Evolutionary conservation across 2,113 vertebrate genomes (phyloP).

Genomic region (Sylvia atricapilla): DNA sequence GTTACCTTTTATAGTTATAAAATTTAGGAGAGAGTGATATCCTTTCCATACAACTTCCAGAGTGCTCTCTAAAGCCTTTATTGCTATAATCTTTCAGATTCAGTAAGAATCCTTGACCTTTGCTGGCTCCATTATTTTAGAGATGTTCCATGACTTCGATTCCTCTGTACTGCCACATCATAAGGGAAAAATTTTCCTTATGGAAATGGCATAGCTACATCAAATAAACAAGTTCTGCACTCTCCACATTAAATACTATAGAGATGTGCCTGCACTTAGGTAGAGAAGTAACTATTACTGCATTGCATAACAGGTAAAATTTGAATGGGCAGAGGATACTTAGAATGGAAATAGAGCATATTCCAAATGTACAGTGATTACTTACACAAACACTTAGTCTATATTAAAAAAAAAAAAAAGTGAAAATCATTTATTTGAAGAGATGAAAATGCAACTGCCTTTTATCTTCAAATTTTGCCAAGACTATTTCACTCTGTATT

Average conservation of each 20-base stretch:
- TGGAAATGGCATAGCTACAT: not conserved
- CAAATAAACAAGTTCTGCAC: not conserved
- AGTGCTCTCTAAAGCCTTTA: slow-evolving; percentile 39
- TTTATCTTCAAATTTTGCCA: not conserved
- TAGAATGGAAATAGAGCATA: not conserved
- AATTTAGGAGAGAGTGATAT: slow-evolving; percentile 39
- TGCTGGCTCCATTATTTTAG: not conserved
- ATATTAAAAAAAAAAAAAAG: not conserved
- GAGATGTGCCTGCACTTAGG: not conserved
- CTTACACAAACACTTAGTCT: not conserved
- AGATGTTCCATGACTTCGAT: not conserved
- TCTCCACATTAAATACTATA: not conserved
- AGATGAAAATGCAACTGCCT: not conserved
- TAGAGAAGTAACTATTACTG: not conserved
- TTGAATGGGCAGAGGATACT: not conserved
- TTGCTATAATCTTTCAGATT: slow-evolving; percentile 50
- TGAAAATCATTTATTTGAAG: not conserved
- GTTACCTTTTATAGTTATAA: slow-evolving; percentile 42
- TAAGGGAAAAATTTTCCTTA: not conserved
- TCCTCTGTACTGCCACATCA: not conserved
- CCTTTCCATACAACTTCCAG: slow-evolving; percentile 14
- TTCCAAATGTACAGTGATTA: not conserved
- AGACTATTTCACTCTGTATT: not conserved
- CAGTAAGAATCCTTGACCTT: slow-evolving; percentile 47
- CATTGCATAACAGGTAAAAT: not conserved